Conservation (phyloP, 2,113 vertebrate species). For the Chaetorhynchus papuensis region DNA sequence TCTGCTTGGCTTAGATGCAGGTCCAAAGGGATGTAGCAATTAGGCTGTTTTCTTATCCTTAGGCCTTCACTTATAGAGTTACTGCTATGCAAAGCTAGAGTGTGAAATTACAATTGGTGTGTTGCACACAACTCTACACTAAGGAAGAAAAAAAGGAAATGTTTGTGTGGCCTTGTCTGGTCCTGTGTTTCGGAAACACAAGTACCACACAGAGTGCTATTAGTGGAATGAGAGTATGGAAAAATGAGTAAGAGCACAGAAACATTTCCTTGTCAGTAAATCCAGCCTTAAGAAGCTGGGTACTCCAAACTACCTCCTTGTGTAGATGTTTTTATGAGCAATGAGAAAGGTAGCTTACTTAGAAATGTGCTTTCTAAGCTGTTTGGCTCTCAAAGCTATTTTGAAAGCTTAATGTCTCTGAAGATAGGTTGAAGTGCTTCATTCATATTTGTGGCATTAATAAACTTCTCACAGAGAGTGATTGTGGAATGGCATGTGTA, state of each 20-base stretch:
- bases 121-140: background rate
- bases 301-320: background rate
- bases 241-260: background rate
- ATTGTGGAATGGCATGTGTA: background rate
- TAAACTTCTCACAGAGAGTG: background rate
- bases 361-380: slow-evolving; percentile 15
- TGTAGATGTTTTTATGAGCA: background rate
- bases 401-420: slow-evolving; percentile 10
- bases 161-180: background rate
- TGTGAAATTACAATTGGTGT: background rate
- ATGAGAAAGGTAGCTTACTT: background rate
- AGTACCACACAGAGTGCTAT: background rate
- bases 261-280: background rate
- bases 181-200: background rate
- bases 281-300: background rate
- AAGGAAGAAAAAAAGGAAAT: background rate
- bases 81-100: background rate
- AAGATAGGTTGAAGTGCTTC: background rate
- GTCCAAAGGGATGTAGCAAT: background rate
- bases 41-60: background rate
- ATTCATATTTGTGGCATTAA: background rate
- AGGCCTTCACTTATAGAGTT: background rate
- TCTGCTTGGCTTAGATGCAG: background rate
- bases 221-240: background rate
- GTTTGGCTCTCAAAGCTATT: background rate